These are phyloP conservation scores for Protodeltote pygarga DNA, from an alignment of 2,888 invertebrate genomes.

Conservation along the genomic window DNA sequence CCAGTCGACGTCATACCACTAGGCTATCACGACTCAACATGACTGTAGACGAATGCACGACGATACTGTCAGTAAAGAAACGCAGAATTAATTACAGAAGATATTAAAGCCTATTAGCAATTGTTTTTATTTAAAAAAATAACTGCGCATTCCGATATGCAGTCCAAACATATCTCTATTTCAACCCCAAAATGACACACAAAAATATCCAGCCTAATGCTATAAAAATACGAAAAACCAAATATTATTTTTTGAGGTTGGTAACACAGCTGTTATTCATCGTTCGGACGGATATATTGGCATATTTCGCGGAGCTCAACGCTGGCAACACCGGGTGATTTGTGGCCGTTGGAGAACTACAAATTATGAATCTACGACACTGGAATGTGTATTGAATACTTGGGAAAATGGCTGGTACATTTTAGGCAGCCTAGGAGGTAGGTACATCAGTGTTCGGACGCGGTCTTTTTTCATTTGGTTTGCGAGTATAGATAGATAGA, in stretches of 20 bases:
- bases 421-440: slow-evolving; percentile 8
- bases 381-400: slow-evolving; percentile 37
- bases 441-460: neutral
- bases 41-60: too few species aligned
- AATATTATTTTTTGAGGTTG: slow-evolving; percentile 54
- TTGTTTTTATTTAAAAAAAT: neutral
- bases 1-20: too few species aligned
- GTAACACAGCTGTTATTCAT: slow-evolving; percentile 53
- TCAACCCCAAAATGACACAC: neutral
- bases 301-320: slow-evolving; percentile 53
- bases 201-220: slow-evolving; percentile 18
- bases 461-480: slow-evolving; percentile 10
- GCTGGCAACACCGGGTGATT: slow-evolving; percentile 54
- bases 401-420: slow-evolving; percentile 21
- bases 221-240: slow-evolving; percentile 20
- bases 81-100: too few species aligned
- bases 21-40: too few species aligned
- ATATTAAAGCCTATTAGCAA: neutral
- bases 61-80: too few species aligned
- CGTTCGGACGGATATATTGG: slow-evolving; percentile 50
- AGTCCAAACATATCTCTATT: slow-evolving; percentile 6
- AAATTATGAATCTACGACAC: slow-evolving; percentile 31
- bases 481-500: too few species aligned
- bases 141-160: neutral
- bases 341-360: slow-evolving; percentile 44